Evolutionary conservation across 2,888 invertebrate species (phyloP).

Genomic region (Leptinotarsa rubiginosa): DNA sequence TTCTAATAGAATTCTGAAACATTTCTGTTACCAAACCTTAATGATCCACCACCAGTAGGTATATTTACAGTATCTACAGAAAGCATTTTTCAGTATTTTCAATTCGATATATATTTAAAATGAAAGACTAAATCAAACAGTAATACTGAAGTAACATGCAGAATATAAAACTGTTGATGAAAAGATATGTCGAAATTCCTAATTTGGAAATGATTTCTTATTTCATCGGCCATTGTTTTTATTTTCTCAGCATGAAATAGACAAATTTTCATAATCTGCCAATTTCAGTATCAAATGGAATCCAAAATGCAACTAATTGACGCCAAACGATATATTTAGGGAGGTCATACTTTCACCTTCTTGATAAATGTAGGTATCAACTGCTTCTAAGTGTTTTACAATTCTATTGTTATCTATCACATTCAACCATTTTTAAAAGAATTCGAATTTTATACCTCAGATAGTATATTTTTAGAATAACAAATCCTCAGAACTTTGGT

Average conservation of each 20-base stretch:
- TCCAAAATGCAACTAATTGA: neutral
- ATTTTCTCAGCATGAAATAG: neutral
- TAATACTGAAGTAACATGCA: slow-evolving; percentile 7
- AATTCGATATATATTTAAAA: neutral
- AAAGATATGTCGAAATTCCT: neutral
- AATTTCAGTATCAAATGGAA: neutral
- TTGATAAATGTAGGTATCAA: neutral
- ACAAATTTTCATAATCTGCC: neutral
- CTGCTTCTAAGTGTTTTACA: neutral
- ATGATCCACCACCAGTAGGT: slow-evolving; percentile 7
- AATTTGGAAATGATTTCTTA: neutral
- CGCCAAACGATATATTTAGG: neutral
- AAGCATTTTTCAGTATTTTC: neutral
- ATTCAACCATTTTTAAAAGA: too few relatives aligned
- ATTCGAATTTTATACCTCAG: neutral
- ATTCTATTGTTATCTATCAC: neutral
- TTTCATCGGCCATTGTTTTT: neutral
- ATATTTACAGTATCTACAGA: slow-evolving; percentile 17
- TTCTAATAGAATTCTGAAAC: neutral
- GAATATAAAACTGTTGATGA: neutral
- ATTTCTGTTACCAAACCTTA: neutral
- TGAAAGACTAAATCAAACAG: neutral
- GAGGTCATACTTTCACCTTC: neutral
- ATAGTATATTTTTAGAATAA: too few relatives aligned
- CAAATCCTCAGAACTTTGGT: neutral